These are phyloP conservation scores for Myripristis jacobus DNA, from an alignment of 2,797 vertebrate species.

Conservation along the genomic window DNA sequence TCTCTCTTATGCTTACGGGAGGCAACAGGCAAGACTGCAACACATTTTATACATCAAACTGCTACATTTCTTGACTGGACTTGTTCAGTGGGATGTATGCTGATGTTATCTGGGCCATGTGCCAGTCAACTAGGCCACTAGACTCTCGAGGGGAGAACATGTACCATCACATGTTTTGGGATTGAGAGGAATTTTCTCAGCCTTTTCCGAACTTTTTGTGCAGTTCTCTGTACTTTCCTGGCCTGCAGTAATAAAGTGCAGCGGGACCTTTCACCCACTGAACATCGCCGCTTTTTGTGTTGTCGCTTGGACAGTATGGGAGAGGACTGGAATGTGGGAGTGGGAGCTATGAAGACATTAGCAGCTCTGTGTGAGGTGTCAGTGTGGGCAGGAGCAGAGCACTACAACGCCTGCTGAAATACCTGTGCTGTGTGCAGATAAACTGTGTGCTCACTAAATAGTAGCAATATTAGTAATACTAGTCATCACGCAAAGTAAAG, in stretches of 20 bases:
- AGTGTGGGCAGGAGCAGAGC: constrained; percentile 31
- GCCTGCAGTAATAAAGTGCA: neutral
- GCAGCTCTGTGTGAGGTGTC: constrained; percentile 26
- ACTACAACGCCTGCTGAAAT: constrained; percentile 2
- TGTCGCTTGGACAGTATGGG: neutral
- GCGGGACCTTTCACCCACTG: neutral
- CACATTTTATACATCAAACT: neutral
- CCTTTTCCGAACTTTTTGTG: too few relatives aligned
- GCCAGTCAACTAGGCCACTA: neutral
- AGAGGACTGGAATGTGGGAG: constrained; percentile 35
- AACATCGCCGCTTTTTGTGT: neutral
- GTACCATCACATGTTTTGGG: too few relatives aligned
- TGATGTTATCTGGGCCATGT: neutral
- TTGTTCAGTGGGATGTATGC: neutral
- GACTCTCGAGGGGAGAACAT: too few relatives aligned
- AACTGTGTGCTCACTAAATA: too few relatives aligned
- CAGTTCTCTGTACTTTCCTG: neutral
- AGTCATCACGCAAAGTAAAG: too few relatives aligned
- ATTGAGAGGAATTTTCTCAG: too few relatives aligned
- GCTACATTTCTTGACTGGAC: neutral
- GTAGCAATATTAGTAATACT: too few relatives aligned
- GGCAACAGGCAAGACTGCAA: neutral
- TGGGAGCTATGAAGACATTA: constrained; percentile 26
- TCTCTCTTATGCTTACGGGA: neutral
- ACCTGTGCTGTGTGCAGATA: neutral